Percentiles rank a stretch among this genome's conserved stretches.
phyloP scores from a whole-genome alignment of 2,113 vertebrate species.

The Hypanus sabinus region DNA sequence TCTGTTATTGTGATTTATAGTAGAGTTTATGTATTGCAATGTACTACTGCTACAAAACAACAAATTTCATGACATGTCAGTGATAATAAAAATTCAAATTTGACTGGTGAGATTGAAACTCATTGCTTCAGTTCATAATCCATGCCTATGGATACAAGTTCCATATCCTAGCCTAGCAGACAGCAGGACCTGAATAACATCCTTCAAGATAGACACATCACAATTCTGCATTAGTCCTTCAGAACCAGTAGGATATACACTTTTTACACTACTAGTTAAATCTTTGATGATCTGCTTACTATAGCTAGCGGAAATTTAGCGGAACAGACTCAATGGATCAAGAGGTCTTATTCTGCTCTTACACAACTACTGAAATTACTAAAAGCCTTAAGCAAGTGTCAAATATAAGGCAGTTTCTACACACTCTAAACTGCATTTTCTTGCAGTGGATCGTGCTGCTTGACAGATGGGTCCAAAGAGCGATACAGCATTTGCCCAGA shows the following conservation, averaged over 20 bases:
- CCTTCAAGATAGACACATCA: background rate
- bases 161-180: no score
- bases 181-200: background rate
- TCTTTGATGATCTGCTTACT: background rate
- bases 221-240: background rate
- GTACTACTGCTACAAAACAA: no score
- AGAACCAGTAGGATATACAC: background rate
- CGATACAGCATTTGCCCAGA: background rate
- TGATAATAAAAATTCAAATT: no score
- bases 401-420: background rate
- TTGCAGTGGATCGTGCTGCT: background rate
- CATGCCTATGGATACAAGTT: no score
- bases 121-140: no score
- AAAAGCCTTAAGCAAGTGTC: background rate
- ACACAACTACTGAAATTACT: background rate
- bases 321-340: no score
- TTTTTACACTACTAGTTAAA: background rate
- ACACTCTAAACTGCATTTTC: background rate
- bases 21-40: no score
- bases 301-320: background rate
- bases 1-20: no score
- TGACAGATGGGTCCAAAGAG: conserved; percentile 34
- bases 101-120: no score
- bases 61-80: no score
- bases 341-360: background rate